A percentile compares a stretch with the other conserved stretches of the same genome.
Conservation (phyloP, 2,888 invertebrate genomes). For the Tridacna crocea region DNA sequence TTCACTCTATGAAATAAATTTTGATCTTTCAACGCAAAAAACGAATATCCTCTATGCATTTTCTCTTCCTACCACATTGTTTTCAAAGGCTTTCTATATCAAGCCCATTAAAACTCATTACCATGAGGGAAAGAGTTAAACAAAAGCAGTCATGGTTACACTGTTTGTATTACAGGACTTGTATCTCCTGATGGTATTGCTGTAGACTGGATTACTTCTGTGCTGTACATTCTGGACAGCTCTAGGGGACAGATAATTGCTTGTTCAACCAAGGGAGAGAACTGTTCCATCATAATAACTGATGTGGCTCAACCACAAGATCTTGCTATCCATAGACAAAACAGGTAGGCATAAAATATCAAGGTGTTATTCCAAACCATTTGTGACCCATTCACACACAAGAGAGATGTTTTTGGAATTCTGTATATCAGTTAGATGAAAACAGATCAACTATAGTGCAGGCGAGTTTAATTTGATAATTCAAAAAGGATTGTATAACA, state of each 20-base stretch:
- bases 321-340: slow-evolving; percentile 5
- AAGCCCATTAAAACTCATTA: background rate
- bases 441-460: too few species aligned
- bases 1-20: too few species aligned
- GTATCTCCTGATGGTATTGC: slow-evolving; percentile 17
- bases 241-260: slow-evolving; percentile 34
- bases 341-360: slow-evolving; percentile 9
- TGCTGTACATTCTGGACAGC: slow-evolving; percentile 35
- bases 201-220: slow-evolving; percentile 33
- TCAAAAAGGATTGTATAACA: too few species aligned
- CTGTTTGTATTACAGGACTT: slow-evolving; percentile 27
- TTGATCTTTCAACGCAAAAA: too few species aligned
- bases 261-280: slow-evolving; percentile 39
- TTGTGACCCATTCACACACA: too few species aligned
- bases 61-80: background rate
- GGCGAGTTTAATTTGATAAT: too few species aligned
- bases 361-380: too few species aligned
- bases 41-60: too few species aligned
- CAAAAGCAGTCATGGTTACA: background rate
- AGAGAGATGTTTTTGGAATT: too few species aligned
- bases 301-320: slow-evolving; percentile 21
- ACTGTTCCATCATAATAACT: slow-evolving; percentile 33
- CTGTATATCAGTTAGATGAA: too few species aligned
- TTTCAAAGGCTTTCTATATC: background rate
- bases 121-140: background rate